These are phyloP conservation scores for Peromyscus polionotus DNA, from an alignment of 2,113 vertebrate genomes.

Conservation along the genomic window DNA sequence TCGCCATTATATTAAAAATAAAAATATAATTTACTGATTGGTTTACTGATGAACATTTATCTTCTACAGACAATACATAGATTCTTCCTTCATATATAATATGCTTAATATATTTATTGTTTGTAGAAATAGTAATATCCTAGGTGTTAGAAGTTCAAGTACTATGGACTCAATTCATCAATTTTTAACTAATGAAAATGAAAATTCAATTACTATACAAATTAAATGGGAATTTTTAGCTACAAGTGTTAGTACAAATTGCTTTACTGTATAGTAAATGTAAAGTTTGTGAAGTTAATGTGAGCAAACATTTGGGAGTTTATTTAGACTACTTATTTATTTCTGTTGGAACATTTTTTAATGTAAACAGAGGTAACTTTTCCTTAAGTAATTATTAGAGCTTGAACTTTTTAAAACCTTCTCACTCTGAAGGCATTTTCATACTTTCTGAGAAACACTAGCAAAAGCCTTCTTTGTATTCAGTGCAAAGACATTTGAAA, in stretches of 20 bases:
- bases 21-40: neutral
- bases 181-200: constrained; percentile 44
- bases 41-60: neutral
- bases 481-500: constrained; percentile 76
- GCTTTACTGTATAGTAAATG: constrained; percentile 72
- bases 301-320: constrained; percentile 81
- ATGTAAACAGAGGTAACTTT: constrained; percentile 79
- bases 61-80: neutral
- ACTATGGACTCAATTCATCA: neutral
- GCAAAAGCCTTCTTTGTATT: neutral
- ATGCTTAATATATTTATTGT: constrained; percentile 63
- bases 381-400: constrained; percentile 81
- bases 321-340: constrained; percentile 76
- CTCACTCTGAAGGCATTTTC: neutral
- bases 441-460: neutral
- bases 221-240: constrained; percentile 83
- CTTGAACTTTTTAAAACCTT: constrained; percentile 23
- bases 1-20: neutral
- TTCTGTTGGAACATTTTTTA: constrained; percentile 77
- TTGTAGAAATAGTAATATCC: constrained; percentile 70
- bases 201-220: constrained; percentile 81
- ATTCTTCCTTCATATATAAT: neutral
- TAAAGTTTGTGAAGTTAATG: constrained; percentile 84
- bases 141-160: constrained; percentile 60
- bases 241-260: constrained; percentile 83